phyloP scores from a whole-genome alignment of 2,113 vertebrate species.

The Typhlomys cinereus region DNA sequence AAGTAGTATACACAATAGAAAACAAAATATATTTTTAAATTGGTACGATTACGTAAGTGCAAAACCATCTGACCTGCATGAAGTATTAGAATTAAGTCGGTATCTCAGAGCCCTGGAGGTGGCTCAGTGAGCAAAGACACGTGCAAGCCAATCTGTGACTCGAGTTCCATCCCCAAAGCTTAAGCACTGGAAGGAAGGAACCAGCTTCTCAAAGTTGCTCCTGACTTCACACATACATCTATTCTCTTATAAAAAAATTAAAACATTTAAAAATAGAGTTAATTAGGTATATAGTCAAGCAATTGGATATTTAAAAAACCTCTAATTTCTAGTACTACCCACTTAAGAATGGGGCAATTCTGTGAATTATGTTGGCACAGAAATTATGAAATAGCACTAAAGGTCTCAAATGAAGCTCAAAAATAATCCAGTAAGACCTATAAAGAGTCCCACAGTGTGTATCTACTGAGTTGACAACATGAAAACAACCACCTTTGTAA shows the following conservation, averaged over 20 bases:
- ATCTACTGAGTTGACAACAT: neutral
- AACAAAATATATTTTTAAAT: neutral
- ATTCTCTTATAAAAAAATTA: no score
- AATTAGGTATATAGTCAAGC: neutral
- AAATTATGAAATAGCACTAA: neutral
- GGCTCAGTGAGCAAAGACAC: no score
- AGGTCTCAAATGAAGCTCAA: neutral
- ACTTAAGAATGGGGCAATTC: neutral
- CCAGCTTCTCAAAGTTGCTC: no score
- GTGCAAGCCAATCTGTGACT: no score
- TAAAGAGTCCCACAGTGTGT: neutral
- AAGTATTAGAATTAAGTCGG: no score
- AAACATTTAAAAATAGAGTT: slow-evolving; percentile 32
- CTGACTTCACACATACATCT: no score
- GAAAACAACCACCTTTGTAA: slow-evolving; percentile 9
- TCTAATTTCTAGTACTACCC: neutral
- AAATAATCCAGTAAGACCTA: neutral
- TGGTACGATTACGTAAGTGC: no score
- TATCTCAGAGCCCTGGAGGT: no score
- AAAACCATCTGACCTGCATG: no score
- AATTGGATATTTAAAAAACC: neutral
- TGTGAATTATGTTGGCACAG: neutral
- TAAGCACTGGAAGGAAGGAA: no score
- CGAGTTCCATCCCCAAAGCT: no score
- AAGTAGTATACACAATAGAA: slow-evolving; percentile 32